A percentile compares a stretch with the other conserved stretches of the same genome.
Conservation (phyloP, 2,113 vertebrate species). For the Aleadryas rufinucha region DNA sequence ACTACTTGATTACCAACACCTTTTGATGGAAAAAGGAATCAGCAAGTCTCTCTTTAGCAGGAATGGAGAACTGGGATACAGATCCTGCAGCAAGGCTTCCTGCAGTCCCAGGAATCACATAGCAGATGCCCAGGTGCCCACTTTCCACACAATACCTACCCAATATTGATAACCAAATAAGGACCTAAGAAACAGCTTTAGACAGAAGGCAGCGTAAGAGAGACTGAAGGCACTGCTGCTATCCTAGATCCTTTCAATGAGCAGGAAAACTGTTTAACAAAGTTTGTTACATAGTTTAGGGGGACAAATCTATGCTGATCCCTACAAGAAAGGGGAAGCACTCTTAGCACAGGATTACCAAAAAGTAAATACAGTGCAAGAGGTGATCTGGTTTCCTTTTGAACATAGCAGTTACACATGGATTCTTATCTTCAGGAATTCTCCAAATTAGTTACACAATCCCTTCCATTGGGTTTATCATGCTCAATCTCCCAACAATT, state of each 20-base stretch:
- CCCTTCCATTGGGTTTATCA: neutral
- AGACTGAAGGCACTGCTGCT: neutral
- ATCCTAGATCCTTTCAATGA: neutral
- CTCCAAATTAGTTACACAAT: constrained; percentile 35
- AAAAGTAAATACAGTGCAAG: constrained; percentile 34
- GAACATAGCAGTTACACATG: constrained; percentile 10
- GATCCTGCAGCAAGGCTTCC: neutral
- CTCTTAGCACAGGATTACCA: constrained; percentile 15
- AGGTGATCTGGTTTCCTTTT: constrained; percentile 26
- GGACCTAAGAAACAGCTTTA: neutral
- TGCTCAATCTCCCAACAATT: neutral
- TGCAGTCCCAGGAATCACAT: neutral
- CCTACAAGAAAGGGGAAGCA: constrained; percentile 2
- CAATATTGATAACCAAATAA: neutral
- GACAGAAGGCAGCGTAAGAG: neutral
- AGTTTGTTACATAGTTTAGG: neutral
- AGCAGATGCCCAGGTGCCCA: neutral
- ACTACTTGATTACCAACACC: neutral
- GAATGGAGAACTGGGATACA: neutral
- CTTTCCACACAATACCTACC: neutral
- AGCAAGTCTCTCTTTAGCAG: neutral
- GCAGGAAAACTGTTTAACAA: neutral
- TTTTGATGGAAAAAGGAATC: neutral
- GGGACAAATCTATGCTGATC: neutral
- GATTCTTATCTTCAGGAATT: constrained; percentile 43